These are phyloP conservation scores for Sceloporus undulatus DNA, from an alignment of 2,113 vertebrate genomes.

Conservation along the genomic window DNA sequence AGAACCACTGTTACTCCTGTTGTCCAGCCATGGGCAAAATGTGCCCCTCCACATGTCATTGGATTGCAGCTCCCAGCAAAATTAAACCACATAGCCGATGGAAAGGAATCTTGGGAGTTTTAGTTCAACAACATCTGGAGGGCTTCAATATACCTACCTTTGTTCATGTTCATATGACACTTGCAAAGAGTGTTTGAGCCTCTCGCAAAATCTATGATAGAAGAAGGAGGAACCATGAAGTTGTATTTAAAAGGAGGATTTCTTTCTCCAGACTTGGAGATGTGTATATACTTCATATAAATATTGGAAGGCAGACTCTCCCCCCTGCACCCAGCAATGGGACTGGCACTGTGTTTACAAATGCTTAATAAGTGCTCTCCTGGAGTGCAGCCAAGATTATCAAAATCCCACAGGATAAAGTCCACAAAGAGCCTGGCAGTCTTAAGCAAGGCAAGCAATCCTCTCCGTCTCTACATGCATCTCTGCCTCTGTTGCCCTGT, in stretches of 20 bases:
- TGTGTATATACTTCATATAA: constrained; percentile 33
- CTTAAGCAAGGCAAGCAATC: background rate
- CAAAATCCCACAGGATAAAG: constrained; percentile 10
- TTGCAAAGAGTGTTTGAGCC: no score
- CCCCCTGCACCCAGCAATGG: background rate
- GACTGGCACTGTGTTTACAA: background rate
- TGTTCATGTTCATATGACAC: no score
- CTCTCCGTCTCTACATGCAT: background rate
- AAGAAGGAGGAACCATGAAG: constrained; percentile 1
- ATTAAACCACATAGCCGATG: no score
- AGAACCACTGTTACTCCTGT: background rate
- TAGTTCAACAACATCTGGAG: no score
- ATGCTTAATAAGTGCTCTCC: constrained; percentile 12
- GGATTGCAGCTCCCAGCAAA: no score
- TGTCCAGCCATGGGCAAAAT: no score
- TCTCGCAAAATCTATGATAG: background rate
- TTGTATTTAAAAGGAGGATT: background rate
- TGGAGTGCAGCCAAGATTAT: background rate
- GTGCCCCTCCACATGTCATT: no score
- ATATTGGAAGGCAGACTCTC: constrained; percentile 30
- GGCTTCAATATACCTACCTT: no score
- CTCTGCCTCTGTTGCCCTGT: background rate
- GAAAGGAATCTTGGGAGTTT: no score
- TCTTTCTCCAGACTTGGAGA: constrained; percentile 31
- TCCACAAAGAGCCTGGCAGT: background rate